Conservation (phyloP, 2,113 vertebrate genomes). For the Neotragus pygmaeus region DNA sequence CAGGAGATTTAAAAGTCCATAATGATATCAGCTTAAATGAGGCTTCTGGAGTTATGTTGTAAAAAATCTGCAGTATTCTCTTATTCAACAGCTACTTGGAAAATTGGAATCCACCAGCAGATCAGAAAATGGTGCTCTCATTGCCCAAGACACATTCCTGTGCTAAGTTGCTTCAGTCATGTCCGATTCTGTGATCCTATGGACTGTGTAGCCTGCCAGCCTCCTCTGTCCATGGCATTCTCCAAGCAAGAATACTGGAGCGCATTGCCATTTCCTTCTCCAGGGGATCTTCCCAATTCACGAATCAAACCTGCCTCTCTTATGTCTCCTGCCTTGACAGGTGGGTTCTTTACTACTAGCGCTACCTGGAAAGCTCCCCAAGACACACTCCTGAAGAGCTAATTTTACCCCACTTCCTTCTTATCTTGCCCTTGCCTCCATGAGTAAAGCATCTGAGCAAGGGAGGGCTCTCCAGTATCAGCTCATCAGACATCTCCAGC, state of each 20-base stretch:
- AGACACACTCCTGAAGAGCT: not conserved
- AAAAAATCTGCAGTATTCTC: conserved; percentile 22
- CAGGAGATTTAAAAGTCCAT: conserved; percentile 69
- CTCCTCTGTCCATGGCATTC: not conserved
- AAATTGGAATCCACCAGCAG: not conserved
- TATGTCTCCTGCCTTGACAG: not conserved
- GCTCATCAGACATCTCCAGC: not conserved
- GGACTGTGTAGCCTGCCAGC: not conserved
- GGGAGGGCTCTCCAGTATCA: not conserved
- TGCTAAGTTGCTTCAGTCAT: not conserved
- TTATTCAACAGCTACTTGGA: conserved; percentile 33
- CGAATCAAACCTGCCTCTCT: not conserved
- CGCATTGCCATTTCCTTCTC: not conserved
- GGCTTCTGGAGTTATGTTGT: conserved; percentile 49
- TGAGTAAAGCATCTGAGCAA: not conserved
- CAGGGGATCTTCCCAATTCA: not conserved
- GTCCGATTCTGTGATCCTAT: not conserved
- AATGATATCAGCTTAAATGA: conserved; percentile 67
- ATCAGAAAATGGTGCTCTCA: not conserved
- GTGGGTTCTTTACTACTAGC: not conserved
- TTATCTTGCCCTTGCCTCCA: not conserved
- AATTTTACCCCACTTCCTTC: not conserved
- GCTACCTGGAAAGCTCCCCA: not conserved
- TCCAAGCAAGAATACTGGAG: not conserved
- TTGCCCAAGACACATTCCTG: not conserved